These are phyloP conservation scores for Drosophila lowei DNA, from an alignment of 1,140 invertebrate genomes.

Conservation along the genomic window DNA sequence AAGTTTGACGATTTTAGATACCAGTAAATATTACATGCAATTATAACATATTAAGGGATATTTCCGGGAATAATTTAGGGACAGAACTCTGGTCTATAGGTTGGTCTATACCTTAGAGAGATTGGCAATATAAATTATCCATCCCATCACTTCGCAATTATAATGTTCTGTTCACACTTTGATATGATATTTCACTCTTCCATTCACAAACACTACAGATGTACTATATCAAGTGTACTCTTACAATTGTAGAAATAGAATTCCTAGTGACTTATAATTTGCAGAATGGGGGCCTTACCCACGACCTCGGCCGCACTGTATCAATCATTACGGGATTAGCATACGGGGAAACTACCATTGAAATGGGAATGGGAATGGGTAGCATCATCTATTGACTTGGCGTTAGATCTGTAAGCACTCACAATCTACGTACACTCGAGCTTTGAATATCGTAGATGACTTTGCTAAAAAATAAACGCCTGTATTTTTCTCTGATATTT, in stretches of 20 bases:
- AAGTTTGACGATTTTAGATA: no score
- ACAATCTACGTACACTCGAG: slow-evolving; percentile 29
- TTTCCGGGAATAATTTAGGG: no score
- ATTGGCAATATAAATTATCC: not conserved
- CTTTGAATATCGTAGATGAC: slow-evolving; percentile 56
- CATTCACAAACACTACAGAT: not conserved
- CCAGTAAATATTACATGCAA: no score
- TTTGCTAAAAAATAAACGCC: slow-evolving; percentile 30
- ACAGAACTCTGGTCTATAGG: no score
- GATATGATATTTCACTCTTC: slow-evolving; percentile 5
- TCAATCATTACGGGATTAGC: slow-evolving; percentile 42
- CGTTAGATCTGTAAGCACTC: slow-evolving; percentile 41
- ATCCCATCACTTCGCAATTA: slow-evolving; percentile 23
- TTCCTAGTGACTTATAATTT: slow-evolving; percentile 52
- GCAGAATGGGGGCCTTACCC: slow-evolving; percentile 46
- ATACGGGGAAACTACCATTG: slow-evolving; percentile 36
- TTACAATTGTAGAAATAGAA: not conserved
- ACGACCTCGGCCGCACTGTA: slow-evolving; percentile 18
- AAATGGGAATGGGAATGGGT: slow-evolving; percentile 18
- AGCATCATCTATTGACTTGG: slow-evolving; percentile 51
- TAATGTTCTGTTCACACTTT: slow-evolving; percentile 11
- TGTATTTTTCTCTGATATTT: slow-evolving; percentile 21
- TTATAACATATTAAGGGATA: no score
- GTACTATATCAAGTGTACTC: no score
- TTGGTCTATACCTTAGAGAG: no score